Conservation (phyloP, 92 coral and sea anemone species). For the Paramuricea clavata region DNA sequence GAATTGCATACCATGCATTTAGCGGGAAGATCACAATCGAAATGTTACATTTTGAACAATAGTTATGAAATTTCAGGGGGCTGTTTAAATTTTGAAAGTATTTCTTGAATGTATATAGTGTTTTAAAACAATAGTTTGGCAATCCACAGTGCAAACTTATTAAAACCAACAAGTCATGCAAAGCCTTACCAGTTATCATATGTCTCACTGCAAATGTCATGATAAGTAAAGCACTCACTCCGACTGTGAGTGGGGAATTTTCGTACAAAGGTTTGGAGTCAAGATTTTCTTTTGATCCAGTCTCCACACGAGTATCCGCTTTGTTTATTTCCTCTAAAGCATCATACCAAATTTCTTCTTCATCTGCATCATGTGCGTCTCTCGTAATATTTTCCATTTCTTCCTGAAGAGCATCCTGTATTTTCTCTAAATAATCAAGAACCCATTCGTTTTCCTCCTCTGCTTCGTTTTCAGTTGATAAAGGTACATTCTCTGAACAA, state of each 20-base stretch:
- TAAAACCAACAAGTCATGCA: constrained; percentile 63
- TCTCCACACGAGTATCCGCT: background rate
- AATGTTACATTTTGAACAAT: constrained; percentile 64
- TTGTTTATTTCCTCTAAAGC: constrained; percentile 5
- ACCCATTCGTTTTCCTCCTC: constrained; percentile 26
- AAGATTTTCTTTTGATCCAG: constrained; percentile 13
- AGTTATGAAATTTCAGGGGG: constrained; percentile 66
- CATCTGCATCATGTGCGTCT: constrained; percentile 14
- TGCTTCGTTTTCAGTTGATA: background rate
- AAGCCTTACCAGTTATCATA: constrained; percentile 65
- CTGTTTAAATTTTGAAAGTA: constrained; percentile 62
- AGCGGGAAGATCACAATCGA: constrained; percentile 68
- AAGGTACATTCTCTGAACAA: background rate
- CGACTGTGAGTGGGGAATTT: constrained; percentile 67
- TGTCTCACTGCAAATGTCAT: constrained; percentile 68
- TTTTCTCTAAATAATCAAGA: constrained; percentile 2
- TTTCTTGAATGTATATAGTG: constrained; percentile 63
- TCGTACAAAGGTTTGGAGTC: constrained; percentile 65
- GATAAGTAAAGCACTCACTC: constrained; percentile 64
- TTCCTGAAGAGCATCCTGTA: constrained; percentile 33
- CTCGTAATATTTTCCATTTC: constrained; percentile 20
- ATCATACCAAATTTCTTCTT: constrained; percentile 29
- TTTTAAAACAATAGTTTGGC: constrained; percentile 65
- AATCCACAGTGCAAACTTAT: constrained; percentile 67
- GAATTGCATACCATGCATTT: constrained; percentile 70